phyloP scores from a whole-genome alignment of 2,113 vertebrate genomes.

The Hystrix cristata region DNA sequence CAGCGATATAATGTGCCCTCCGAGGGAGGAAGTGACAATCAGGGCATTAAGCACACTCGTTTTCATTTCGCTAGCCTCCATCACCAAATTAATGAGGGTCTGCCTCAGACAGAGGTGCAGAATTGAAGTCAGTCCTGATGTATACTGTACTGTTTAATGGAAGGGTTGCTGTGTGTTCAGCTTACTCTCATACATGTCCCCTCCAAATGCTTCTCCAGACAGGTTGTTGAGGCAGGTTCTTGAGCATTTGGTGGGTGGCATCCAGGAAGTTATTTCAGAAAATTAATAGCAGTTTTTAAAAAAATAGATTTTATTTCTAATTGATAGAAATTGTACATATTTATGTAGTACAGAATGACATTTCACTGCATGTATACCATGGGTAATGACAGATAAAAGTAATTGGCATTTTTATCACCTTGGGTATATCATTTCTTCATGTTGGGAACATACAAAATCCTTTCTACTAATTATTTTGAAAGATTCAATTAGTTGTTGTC shows the following conservation, averaged over 20 bases:
- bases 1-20: not conserved
- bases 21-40: not conserved
- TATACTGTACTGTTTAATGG: not conserved
- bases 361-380: not conserved
- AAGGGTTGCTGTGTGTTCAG: not conserved
- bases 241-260: not conserved
- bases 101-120: not conserved
- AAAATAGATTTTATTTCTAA: not conserved
- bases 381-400: not conserved
- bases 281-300: not conserved
- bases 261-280: not conserved
- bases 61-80: not conserved
- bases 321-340: not conserved
- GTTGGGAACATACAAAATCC: not conserved
- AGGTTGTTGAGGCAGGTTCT: not conserved
- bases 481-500: not conserved
- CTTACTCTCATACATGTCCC: not conserved
- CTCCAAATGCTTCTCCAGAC: not conserved
- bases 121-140: not conserved
- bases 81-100: not conserved
- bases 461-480: not conserved
- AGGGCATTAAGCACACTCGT: not conserved
- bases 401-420: not conserved
- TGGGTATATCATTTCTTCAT: not conserved
- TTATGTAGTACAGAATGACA: not conserved